Evolutionary conservation across 2,113 vertebrate species (phyloP).

Genomic region (Gila orcuttii): DNA sequence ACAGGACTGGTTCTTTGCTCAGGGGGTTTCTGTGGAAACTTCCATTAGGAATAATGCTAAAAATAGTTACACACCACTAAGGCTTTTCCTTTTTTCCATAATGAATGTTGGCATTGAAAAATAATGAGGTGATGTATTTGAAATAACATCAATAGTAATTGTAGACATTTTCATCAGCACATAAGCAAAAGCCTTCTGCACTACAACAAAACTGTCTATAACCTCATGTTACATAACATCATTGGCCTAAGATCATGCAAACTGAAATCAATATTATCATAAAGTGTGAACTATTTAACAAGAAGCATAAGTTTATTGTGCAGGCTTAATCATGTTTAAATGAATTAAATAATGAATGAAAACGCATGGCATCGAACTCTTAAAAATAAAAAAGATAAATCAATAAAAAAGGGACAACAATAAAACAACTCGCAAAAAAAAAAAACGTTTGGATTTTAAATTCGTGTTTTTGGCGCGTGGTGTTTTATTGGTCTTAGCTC

Average conservation of each 20-base stretch:
- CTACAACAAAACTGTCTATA: not conserved
- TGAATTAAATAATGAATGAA: no score
- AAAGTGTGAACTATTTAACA: not conserved
- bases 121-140: not conserved
- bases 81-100: not conserved
- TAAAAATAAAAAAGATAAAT: no score
- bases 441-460: not conserved
- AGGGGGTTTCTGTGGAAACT: slow-evolving; percentile 37
- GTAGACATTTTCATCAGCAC: not conserved
- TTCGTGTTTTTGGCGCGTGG: slow-evolving; percentile 49
- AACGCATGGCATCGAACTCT: no score
- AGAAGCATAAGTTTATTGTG: not conserved
- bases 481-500: slow-evolving; percentile 48
- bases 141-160: not conserved
- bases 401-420: not conserved
- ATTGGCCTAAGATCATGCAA: no score
- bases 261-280: not conserved
- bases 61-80: slow-evolving; percentile 29
- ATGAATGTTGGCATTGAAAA: not conserved
- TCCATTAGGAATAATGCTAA: slow-evolving; percentile 17
- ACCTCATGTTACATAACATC: not conserved
- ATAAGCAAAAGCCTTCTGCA: not conserved
- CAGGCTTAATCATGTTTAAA: no score
- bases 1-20: not conserved
- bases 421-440: not conserved